Percentiles rank a stretch among this genome's conserved stretches.
Evolutionary conservation across 2,797 vertebrate species (phyloP).

Genomic region (Mormyrops boulengeri): DNA sequence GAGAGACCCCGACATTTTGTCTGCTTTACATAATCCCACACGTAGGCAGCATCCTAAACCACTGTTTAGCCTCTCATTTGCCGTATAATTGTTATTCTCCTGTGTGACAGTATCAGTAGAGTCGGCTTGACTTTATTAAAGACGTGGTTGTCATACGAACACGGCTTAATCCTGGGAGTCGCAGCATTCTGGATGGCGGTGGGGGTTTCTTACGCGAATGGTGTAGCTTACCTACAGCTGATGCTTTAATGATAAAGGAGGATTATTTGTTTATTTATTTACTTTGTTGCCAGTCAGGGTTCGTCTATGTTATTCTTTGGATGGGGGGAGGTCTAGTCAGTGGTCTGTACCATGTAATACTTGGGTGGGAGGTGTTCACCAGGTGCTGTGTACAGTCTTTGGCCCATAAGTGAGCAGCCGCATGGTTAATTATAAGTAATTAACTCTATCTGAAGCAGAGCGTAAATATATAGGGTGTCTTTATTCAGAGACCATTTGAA

Average conservation of each 20-base stretch:
- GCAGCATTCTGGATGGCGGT: neutral
- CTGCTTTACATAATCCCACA: neutral
- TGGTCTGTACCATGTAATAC: neutral
- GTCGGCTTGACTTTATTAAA: slow-evolving; percentile 16
- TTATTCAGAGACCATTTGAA: neutral
- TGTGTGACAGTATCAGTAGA: slow-evolving; percentile 31
- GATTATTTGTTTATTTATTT: neutral
- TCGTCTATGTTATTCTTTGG: neutral
- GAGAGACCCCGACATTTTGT: neutral
- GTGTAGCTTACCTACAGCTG: neutral
- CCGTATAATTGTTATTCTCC: slow-evolving; percentile 33
- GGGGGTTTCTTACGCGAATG: neutral
- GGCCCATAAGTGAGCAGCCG: neutral
- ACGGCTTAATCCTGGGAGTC: neutral
- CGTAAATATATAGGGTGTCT: neutral
- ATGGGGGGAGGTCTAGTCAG: neutral
- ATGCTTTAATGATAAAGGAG: neutral
- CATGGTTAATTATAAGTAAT: neutral
- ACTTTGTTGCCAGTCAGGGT: neutral
- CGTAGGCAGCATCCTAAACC: neutral
- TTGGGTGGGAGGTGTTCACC: neutral
- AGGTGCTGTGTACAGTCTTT: neutral
- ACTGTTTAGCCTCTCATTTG: slow-evolving; percentile 19
- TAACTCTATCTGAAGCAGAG: neutral
- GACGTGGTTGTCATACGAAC: slow-evolving; percentile 7